phyloP scores from a whole-genome alignment of 2,113 vertebrate genomes.

The Picathartes gymnocephalus region DNA sequence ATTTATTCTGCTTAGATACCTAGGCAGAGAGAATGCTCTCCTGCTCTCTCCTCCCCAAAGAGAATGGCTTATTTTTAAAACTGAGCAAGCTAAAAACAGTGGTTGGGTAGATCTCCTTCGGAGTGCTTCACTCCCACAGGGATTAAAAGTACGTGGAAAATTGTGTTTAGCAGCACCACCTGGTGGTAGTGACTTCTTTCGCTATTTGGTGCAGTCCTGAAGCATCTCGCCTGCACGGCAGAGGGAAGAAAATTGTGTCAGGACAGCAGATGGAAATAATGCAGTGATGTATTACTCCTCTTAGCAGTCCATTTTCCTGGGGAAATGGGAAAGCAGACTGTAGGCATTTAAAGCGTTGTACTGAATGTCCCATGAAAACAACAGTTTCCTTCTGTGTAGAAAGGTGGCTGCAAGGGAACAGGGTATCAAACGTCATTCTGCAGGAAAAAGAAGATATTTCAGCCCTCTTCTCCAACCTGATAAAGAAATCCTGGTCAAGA shows the following conservation, averaged over 20 bases:
- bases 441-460: background rate
- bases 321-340: background rate
- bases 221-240: fast-evolving
- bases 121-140: fast-evolving
- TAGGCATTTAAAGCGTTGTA: background rate
- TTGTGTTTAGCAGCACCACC: background rate
- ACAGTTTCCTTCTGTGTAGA: background rate
- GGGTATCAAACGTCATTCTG: background rate
- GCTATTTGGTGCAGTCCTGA: background rate
- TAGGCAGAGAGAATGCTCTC: background rate
- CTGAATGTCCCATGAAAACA: background rate
- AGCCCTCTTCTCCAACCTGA: background rate
- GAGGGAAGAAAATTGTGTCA: background rate
- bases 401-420: background rate
- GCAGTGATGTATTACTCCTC: background rate
- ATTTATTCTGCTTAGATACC: background rate
- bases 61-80: background rate
- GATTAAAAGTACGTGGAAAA: background rate
- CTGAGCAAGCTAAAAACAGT: background rate
- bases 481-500: background rate
- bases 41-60: background rate
- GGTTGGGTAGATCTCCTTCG: background rate
- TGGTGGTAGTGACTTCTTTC: background rate
- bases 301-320: background rate
- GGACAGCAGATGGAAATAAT: background rate